phyloP scores from a whole-genome alignment of 2,113 vertebrate species.

The Micromys minutus region DNA sequence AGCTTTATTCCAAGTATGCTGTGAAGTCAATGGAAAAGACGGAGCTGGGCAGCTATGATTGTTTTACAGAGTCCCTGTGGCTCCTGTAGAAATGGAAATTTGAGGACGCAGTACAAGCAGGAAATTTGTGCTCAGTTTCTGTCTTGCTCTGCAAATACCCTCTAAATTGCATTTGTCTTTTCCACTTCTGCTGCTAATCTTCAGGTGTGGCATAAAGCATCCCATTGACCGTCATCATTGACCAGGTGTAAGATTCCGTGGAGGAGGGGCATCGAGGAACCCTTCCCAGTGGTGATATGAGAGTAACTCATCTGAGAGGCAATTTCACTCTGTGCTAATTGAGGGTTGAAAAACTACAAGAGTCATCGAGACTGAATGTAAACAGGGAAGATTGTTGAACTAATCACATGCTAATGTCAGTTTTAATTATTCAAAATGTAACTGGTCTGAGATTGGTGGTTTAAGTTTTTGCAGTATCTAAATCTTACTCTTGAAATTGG shows the following conservation, averaged over 20 bases:
- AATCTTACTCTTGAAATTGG: slow-evolving; percentile 1
- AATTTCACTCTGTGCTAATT: background rate
- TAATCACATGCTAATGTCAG: background rate
- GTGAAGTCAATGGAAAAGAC: background rate
- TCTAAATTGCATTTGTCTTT: background rate
- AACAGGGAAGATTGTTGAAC: background rate
- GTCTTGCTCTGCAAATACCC: background rate
- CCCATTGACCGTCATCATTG: background rate
- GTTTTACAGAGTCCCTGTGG: background rate
- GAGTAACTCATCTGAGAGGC: background rate
- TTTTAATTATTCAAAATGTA: background rate
- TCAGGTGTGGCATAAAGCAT: background rate
- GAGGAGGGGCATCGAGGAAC: background rate
- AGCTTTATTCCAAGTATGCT: background rate
- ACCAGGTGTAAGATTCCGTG: background rate
- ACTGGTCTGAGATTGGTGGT: background rate
- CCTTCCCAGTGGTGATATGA: background rate
- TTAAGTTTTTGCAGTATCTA: slow-evolving; percentile 13
- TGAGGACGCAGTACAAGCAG: background rate
- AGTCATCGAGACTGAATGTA: background rate
- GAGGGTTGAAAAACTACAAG: background rate
- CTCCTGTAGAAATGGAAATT: background rate
- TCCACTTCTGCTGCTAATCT: background rate
- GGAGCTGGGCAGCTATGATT: background rate
- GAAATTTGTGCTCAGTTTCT: background rate